A percentile compares a stretch with the other conserved stretches of the same genome.
These are phyloP conservation scores for Abramis brama DNA, from an alignment of 2,113 vertebrate species.

Conservation along the genomic window DNA sequence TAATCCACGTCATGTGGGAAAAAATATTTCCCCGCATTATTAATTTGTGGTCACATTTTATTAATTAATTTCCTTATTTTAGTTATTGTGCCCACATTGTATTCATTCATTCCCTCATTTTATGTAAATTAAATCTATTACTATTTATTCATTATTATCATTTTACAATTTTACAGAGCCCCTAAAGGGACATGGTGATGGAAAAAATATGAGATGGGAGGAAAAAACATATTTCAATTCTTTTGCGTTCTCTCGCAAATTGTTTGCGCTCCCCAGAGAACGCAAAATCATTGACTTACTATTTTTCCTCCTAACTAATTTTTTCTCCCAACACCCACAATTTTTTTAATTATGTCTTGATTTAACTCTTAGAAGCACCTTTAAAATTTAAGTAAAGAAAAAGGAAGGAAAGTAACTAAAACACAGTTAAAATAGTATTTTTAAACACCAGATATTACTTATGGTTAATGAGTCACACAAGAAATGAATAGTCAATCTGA, in stretches of 20 bases:
- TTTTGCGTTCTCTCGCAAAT: too few relatives aligned
- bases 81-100: not conserved
- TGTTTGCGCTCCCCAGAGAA: too few relatives aligned
- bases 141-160: too few relatives aligned
- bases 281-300: too few relatives aligned
- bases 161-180: too few relatives aligned
- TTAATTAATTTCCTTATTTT: not conserved
- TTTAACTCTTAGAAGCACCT: not conserved
- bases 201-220: too few relatives aligned
- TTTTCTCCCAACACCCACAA: too few relatives aligned
- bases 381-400: not conserved
- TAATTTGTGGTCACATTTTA: not conserved
- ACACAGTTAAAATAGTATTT: not conserved
- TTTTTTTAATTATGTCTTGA: not conserved
- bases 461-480: not conserved
- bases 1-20: not conserved
- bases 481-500: too few relatives aligned
- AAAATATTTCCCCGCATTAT: not conserved
- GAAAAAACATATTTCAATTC: too few relatives aligned
- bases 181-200: too few relatives aligned
- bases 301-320: too few relatives aligned
- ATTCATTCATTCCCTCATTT: not conserved
- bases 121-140: not conserved
- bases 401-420: not conserved
- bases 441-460: not conserved